Evolutionary conservation across 2,888 invertebrate species (phyloP).

Genomic region (Drosophila mayaguana): DNA sequence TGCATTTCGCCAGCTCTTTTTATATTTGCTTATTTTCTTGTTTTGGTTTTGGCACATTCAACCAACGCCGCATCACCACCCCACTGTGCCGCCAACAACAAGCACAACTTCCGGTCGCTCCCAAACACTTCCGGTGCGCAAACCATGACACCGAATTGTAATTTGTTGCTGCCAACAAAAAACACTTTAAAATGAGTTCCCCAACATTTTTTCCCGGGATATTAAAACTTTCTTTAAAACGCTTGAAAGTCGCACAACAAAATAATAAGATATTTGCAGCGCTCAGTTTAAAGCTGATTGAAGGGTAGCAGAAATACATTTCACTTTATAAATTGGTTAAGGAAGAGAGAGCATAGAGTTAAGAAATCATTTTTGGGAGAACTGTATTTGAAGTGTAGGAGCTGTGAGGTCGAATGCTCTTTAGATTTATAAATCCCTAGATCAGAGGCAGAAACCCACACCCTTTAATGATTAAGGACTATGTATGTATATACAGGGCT

Average conservation of each 20-base stretch:
- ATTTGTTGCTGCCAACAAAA: slow-evolving; percentile 45
- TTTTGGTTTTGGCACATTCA: slow-evolving; percentile 44
- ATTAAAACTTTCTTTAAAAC: slow-evolving; percentile 3
- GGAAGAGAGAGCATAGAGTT: not conserved
- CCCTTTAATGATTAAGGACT: too few relatives aligned
- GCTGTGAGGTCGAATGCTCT: too few relatives aligned
- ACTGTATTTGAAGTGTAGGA: too few relatives aligned
- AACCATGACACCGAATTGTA: slow-evolving; percentile 47
- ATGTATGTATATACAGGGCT: too few relatives aligned
- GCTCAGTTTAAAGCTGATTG: not conserved
- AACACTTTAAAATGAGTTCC: not conserved
- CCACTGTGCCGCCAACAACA: slow-evolving; percentile 8
- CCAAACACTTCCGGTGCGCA: slow-evolving; percentile 50
- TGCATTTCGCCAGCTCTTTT: slow-evolving; percentile 21
- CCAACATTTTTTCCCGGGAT: slow-evolving; percentile 1
- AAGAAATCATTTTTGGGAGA: too few relatives aligned
- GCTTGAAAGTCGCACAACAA: not conserved
- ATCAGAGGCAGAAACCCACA: too few relatives aligned
- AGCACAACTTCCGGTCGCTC: slow-evolving; percentile 53
- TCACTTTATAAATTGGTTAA: not conserved
- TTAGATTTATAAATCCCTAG: too few relatives aligned
- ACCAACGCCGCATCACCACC: not conserved
- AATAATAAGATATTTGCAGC: not conserved
- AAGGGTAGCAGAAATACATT: not conserved
- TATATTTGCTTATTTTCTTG: slow-evolving; percentile 3